These are phyloP conservation scores for Brachionus koreanus DNA, from an alignment of 1,140 invertebrate species.

Conservation along the genomic window DNA sequence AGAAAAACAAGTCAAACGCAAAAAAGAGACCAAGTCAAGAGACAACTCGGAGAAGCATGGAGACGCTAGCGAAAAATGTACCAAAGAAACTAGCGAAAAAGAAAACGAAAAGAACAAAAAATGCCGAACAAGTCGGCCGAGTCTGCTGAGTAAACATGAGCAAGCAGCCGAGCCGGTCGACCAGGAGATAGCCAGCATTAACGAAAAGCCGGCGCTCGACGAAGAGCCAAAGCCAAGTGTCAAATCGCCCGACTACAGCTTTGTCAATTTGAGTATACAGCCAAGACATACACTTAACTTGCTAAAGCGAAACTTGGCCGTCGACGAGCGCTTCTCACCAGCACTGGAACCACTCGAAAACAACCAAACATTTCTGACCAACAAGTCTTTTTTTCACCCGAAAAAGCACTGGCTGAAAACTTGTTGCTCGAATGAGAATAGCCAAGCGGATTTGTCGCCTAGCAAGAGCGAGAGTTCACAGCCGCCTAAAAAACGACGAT, in stretches of 20 bases:
- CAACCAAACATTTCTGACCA: neutral
- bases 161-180: neutral
- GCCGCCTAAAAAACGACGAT: conserved; percentile 7
- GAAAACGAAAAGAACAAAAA: conserved; percentile 16
- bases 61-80: neutral
- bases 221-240: neutral
- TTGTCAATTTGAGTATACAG: conserved; percentile 5
- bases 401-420: conserved; percentile 37
- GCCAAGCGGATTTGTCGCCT: neutral
- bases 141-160: neutral
- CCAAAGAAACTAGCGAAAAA: neutral
- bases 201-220: neutral
- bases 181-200: conserved; percentile 11
- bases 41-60: neutral
- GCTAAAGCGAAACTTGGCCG: neutral
- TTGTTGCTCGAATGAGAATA: neutral
- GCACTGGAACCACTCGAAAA: conserved; percentile 12
- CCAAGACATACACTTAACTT: neutral
- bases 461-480: neutral
- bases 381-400: neutral
- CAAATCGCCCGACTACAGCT: conserved; percentile 32
- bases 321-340: neutral
- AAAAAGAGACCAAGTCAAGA: neutral
- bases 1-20: conserved; percentile 3
- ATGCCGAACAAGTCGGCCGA: neutral